These are phyloP conservation scores for Athene cunicularia DNA, from an alignment of 2,113 vertebrate genomes.

Conservation along the genomic window DNA sequence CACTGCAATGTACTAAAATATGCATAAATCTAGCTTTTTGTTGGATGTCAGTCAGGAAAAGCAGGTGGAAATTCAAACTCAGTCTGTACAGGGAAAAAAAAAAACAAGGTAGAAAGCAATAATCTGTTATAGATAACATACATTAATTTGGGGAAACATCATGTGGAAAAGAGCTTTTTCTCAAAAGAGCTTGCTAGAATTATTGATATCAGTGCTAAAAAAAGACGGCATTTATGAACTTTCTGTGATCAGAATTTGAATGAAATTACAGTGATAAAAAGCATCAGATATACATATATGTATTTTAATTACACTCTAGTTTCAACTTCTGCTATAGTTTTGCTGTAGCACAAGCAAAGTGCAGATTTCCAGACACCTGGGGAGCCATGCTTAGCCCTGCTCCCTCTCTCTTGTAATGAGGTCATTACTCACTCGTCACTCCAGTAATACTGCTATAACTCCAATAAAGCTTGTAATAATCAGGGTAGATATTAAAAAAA, in stretches of 20 bases:
- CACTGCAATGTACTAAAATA: neutral
- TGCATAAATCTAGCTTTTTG: neutral
- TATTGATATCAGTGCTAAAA: neutral
- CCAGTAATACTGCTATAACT: neutral
- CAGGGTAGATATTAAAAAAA: neutral
- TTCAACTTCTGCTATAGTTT: neutral
- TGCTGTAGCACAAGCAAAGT: neutral
- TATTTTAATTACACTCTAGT: neutral
- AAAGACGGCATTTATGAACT: neutral
- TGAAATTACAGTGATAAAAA: neutral
- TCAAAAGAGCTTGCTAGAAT: neutral
- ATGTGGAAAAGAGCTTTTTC: neutral
- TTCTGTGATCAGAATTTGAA: neutral
- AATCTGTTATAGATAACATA: neutral
- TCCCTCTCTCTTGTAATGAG: neutral
- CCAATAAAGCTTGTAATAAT: neutral
- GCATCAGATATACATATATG: neutral
- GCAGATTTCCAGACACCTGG: slow-evolving; percentile 37
- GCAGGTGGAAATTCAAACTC: slow-evolving; percentile 31
- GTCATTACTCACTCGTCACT: neutral
- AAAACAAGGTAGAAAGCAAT: neutral
- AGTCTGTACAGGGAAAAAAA: neutral
- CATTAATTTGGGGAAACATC: neutral
- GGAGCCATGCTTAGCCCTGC: neutral
- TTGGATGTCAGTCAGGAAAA: slow-evolving; percentile 46